These are phyloP conservation scores for Cheilosia impressa DNA, from an alignment of 2,888 invertebrate species.

Conservation along the genomic window DNA sequence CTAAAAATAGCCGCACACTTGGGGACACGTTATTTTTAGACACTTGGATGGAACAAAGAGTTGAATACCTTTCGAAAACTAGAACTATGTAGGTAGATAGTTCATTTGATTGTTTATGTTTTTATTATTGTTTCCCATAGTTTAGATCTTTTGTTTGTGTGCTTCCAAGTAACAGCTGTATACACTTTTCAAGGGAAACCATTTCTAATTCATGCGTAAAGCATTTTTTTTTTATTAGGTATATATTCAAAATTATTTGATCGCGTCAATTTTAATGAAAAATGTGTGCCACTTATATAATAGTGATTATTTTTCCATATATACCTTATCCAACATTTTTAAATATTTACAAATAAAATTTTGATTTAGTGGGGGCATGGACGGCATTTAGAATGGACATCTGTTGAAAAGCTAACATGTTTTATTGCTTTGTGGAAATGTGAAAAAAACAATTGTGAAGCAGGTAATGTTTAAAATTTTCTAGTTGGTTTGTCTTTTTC, in stretches of 20 bases:
- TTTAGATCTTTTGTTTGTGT: background rate
- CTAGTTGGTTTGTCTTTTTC: conserved; percentile 84
- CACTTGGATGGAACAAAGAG: conserved; percentile 23
- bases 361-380: conserved; percentile 7
- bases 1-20: conserved; percentile 28
- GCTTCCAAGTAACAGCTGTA: conserved; percentile 13
- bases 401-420: conserved; percentile 4
- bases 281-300: background rate
- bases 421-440: background rate
- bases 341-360: conserved; percentile 12
- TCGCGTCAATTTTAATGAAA: background rate
- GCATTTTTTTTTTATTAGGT: conserved; percentile 16
- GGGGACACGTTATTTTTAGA: conserved; percentile 44
- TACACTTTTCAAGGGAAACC: conserved; percentile 15
- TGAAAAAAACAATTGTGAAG: background rate
- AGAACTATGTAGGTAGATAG: background rate
- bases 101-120: conserved; percentile 31
- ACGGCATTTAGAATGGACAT: conserved; percentile 24
- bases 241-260: background rate
- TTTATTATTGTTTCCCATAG: conserved; percentile 18
- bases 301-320: background rate
- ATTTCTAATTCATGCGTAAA: conserved; percentile 47
- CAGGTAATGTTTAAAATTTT: conserved; percentile 73
- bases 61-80: conserved; percentile 15
- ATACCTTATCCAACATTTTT: background rate